Conservation (phyloP, 1,140 invertebrate species). For the Drosophila leontia region DNA sequence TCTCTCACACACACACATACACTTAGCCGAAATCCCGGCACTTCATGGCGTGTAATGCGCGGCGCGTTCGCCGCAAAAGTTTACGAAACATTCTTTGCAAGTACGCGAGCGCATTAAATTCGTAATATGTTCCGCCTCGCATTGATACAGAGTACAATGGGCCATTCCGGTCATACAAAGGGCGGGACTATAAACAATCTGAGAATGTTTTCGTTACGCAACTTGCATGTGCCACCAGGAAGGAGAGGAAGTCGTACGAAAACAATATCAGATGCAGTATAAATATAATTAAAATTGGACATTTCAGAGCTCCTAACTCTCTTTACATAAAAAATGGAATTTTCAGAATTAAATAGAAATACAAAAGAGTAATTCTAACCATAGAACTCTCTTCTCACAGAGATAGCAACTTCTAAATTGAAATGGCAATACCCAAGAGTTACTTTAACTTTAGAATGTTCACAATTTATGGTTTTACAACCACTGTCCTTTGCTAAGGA, state of each 20-base stretch:
- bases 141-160: constrained; percentile 58
- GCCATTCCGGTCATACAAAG: constrained; percentile 26
- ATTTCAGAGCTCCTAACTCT: no score
- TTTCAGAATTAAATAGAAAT: no score
- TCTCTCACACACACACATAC: constrained; percentile 2
- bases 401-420: no score
- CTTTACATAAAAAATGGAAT: no score
- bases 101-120: constrained; percentile 79
- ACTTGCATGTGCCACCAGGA: background rate
- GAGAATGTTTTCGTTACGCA: constrained; percentile 7
- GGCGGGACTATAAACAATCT: constrained; percentile 32
- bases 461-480: background rate
- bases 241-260: background rate
- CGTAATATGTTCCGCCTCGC: constrained; percentile 77
- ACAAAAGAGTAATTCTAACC: background rate
- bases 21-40: constrained; percentile 29
- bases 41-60: constrained; percentile 69
- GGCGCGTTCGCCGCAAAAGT: constrained; percentile 70
- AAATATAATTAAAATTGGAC: background rate
- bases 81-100: constrained; percentile 69
- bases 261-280: background rate
- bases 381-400: background rate
- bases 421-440: background rate
- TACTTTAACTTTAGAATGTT: background rate
- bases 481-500: constrained; percentile 44